These are phyloP conservation scores for Sphyrna mokarran DNA, from an alignment of 2,113 vertebrate genomes.

Conservation along the genomic window DNA sequence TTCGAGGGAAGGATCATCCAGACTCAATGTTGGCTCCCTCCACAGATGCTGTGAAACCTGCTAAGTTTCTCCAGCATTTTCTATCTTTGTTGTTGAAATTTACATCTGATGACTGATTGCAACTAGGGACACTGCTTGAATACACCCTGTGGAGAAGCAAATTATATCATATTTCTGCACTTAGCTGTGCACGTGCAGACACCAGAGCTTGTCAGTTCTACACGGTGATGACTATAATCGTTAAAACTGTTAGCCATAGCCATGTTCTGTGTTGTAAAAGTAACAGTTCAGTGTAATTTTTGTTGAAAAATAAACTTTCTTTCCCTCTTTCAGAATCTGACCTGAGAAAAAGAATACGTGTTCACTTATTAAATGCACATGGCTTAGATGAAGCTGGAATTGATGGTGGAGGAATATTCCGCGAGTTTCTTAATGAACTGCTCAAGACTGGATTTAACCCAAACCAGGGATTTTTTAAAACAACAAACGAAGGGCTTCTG, in stretches of 20 bases:
- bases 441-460: slow-evolving; percentile 95
- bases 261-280: neutral
- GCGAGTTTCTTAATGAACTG: slow-evolving; percentile 93
- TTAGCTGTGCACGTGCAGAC: neutral
- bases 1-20: no score
- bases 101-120: no score
- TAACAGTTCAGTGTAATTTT: neutral
- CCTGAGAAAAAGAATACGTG: slow-evolving; percentile 86
- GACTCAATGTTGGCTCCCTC: no score
- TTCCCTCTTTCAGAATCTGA: slow-evolving; percentile 70
- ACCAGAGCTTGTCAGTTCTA: neutral
- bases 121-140: no score
- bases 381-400: slow-evolving; percentile 96
- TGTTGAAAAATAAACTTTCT: neutral
- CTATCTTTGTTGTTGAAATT: no score
- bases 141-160: no score
- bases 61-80: no score
- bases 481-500: slow-evolving; percentile 90
- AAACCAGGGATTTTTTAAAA: slow-evolving; percentile 95
- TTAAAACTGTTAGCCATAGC: neutral
- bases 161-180: neutral
- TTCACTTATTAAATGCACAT: slow-evolving; percentile 89
- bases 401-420: slow-evolving; percentile 92
- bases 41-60: no score
- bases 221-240: no score